Evolutionary conservation across 2,797 vertebrate species (phyloP).

Genomic region (Remorina albescens): DNA sequence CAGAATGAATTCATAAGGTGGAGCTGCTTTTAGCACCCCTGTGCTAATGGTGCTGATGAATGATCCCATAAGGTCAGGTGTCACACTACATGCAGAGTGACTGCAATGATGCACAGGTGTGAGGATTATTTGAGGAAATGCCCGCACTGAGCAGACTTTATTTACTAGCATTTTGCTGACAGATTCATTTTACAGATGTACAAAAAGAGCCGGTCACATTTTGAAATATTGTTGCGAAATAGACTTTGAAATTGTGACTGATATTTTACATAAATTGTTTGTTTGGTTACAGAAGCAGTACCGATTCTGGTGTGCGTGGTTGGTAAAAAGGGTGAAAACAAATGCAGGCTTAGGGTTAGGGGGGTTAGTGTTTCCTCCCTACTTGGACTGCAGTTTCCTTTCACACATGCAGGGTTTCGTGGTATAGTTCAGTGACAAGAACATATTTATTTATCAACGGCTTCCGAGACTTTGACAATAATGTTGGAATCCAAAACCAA

Average conservation of each 20-base stretch:
- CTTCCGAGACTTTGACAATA: background rate
- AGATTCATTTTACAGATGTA: background rate
- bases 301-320: background rate
- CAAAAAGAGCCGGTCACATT: background rate
- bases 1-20: conserved; percentile 51
- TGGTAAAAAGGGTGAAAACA: background rate
- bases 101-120: conserved; percentile 24
- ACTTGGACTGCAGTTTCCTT: background rate
- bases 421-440: background rate
- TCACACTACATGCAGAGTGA: conserved; percentile 3
- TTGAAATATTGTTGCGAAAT: no score
- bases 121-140: background rate
- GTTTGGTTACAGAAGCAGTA: background rate
- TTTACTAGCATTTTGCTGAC: background rate
- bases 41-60: conserved; percentile 39
- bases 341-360: no score
- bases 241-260: no score
- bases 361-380: background rate
- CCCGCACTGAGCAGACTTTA: background rate
- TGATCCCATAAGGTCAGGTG: conserved; percentile 41
- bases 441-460: conserved; percentile 3
- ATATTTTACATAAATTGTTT: background rate
- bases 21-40: conserved; percentile 51
- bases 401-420: background rate
- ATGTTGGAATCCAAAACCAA: background rate